Percentiles rank a stretch among this genome's conserved stretches.
Conservation (phyloP, 2,888 invertebrate species). For the Opisthograptis luteolata region DNA sequence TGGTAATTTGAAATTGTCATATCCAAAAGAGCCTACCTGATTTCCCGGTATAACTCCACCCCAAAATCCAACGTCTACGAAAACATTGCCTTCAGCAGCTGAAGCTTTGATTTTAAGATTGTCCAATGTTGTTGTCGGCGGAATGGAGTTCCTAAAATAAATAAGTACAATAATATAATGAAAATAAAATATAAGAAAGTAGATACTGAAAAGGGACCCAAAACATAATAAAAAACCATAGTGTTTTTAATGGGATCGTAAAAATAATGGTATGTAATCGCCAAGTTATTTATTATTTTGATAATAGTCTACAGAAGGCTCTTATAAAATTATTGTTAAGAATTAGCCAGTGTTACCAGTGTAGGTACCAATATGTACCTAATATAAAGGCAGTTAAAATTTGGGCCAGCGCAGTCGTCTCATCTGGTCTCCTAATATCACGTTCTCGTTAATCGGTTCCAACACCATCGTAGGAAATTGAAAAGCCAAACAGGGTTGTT, state of each 20-base stretch:
- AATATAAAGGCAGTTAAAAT: too few relatives aligned
- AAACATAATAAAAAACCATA: conserved; percentile 10
- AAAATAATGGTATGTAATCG: neutral
- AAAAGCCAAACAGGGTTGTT: too few relatives aligned
- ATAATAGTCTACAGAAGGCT: neutral
- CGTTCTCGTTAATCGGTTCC: too few relatives aligned
- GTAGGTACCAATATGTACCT: too few relatives aligned
- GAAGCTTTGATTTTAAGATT: conserved; percentile 85
- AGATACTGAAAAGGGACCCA: neutral
- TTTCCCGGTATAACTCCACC: conserved; percentile 90
- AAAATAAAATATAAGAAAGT: too few relatives aligned
- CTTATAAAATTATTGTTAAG: neutral
- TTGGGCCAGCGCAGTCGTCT: too few relatives aligned
- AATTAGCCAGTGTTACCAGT: too few relatives aligned
- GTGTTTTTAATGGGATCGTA: conserved; percentile 2
- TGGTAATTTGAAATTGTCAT: too few relatives aligned
- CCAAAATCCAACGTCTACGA: conserved; percentile 90
- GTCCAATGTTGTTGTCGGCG: conserved; percentile 87
- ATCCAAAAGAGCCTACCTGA: conserved; percentile 71
- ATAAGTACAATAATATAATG: too few relatives aligned
- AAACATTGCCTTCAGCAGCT: conserved; percentile 84
- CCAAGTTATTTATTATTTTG: too few relatives aligned
- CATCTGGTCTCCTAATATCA: too few relatives aligned
- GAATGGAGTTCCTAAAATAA: conserved; percentile 87
- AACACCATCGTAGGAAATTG: too few relatives aligned